Conservation (phyloP, 2,888 invertebrate genomes). For the Digitonthophagus gazella region DNA sequence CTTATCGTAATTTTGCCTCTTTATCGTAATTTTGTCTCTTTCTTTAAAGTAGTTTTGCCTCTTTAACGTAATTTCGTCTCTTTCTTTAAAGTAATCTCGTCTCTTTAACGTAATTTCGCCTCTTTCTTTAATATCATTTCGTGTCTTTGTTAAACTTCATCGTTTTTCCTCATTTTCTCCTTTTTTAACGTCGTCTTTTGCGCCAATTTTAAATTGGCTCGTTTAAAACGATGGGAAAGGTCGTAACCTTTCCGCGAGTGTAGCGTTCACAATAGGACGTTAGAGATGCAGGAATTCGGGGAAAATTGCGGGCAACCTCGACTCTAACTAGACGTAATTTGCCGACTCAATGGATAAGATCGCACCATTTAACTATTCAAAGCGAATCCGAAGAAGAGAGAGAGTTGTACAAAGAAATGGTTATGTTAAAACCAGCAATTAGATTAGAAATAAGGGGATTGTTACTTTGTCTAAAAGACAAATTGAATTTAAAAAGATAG, state of each 20-base stretch:
- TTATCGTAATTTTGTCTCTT: too few species aligned
- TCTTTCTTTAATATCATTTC: neutral
- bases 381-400: too few species aligned
- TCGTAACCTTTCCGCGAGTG: neutral
- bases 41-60: too few species aligned
- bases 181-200: neutral
- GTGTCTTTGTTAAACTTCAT: neutral
- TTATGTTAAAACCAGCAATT: too few species aligned
- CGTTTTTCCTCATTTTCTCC: neutral
- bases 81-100: neutral
- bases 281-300: neutral
- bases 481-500: too few species aligned
- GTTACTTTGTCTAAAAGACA: too few species aligned
- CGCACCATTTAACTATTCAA: too few species aligned
- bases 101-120: too few species aligned
- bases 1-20: too few species aligned
- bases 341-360: neutral
- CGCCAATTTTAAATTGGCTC: neutral
- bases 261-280: neutral
- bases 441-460: too few species aligned
- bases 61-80: neutral
- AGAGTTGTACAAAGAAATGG: too few species aligned
- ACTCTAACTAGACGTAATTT: neutral
- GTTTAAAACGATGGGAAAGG: neutral
- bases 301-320: neutral